These are phyloP conservation scores for Magallana nippona DNA, from an alignment of 2,888 invertebrate genomes.

Conservation along the genomic window DNA sequence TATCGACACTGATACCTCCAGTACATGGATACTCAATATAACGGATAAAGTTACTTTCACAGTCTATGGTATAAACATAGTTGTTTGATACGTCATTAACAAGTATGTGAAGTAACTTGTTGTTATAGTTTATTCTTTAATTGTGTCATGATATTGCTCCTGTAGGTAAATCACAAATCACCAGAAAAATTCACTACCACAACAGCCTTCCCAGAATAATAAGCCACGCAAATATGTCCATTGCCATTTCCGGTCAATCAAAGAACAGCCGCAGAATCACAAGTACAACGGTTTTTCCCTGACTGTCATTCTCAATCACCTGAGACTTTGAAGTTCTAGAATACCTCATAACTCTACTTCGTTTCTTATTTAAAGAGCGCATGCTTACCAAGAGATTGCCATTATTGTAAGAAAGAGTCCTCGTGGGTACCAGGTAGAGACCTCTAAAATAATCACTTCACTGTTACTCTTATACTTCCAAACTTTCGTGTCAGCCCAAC, in stretches of 20 bases:
- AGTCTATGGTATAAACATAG: neutral
- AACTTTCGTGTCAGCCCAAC: too few species aligned
- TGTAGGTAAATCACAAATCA: neutral
- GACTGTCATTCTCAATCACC: neutral
- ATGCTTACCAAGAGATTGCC: neutral
- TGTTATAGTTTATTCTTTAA: neutral
- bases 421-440: too few species aligned
- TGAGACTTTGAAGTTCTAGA: neutral
- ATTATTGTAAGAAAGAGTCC: neutral
- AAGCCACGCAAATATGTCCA: neutral
- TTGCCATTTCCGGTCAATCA: neutral
- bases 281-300: neutral
- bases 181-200: neutral
- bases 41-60: neutral
- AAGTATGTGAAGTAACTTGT: too few species aligned
- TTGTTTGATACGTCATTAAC: neutral
- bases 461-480: too few species aligned
- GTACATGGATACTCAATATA: neutral
- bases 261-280: neutral
- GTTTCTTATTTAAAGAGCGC: neutral
- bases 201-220: neutral
- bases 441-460: too few species aligned
- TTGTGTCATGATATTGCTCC: neutral
- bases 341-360: neutral
- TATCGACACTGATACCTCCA: neutral